phyloP scores from a whole-genome alignment of 2,797 vertebrate species.

The Parauchenoglanis punctatus region DNA sequence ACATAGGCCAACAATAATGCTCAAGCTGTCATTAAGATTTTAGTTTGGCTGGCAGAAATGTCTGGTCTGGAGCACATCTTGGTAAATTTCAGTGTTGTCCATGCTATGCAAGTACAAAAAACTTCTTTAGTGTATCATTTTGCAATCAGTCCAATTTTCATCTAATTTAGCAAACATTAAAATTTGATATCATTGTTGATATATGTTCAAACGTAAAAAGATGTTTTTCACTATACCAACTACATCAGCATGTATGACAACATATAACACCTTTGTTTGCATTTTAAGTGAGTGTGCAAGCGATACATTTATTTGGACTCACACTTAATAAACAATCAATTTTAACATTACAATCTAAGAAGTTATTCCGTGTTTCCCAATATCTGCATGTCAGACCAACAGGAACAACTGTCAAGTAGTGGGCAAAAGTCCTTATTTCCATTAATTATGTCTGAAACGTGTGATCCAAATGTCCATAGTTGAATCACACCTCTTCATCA shows the following conservation, averaged over 20 bases:
- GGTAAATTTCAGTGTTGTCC: conserved; percentile 35
- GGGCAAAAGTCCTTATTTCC: conserved; percentile 43
- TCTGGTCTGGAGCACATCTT: conserved; percentile 27
- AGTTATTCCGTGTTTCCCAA: conserved; percentile 44
- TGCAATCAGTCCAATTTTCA: conserved; percentile 12
- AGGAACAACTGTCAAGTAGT: conserved; percentile 40
- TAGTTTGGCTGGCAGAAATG: conserved; percentile 9
- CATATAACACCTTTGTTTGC: conserved; percentile 54
- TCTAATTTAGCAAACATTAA: conserved; percentile 15
- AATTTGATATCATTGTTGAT: conserved; percentile 37
- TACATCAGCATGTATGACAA: conserved; percentile 55
- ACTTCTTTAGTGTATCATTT: conserved; percentile 23
- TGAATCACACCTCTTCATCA: conserved; percentile 46
- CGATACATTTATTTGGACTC: conserved; percentile 57
- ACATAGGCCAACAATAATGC: conserved; percentile 26
- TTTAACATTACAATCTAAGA: conserved; percentile 54
- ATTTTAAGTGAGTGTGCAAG: conserved; percentile 54
- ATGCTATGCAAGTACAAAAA: conserved; percentile 37
- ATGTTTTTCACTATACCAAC: conserved; percentile 55
- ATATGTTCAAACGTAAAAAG: conserved; percentile 52
- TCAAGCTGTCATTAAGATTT: conserved; percentile 34
- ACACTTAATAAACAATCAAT: conserved; percentile 58
- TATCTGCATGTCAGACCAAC: conserved; percentile 45
- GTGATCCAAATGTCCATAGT: conserved; percentile 46
- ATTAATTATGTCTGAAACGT: conserved; percentile 34